A percentile compares a stretch with the other conserved stretches of the same genome.
Conservation (phyloP, 53 echinoderm and acorn worm genomes). For the Stichopus horrens region DNA sequence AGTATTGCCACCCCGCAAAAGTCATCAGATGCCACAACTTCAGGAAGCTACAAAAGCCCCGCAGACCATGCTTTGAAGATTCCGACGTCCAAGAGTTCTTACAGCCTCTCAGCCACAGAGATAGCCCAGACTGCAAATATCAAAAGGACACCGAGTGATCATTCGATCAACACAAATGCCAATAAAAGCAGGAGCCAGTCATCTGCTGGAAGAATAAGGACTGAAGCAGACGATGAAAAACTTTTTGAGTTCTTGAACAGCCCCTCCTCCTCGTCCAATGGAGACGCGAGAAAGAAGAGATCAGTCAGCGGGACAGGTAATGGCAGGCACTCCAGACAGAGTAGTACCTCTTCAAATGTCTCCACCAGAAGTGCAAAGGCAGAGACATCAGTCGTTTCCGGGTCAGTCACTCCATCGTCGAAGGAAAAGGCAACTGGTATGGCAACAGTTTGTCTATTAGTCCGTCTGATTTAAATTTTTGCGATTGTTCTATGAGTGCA, state of each 20-base stretch:
- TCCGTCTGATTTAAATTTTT: too few relatives aligned
- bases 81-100: slow-evolving; percentile 57
- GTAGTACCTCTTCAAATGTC: slow-evolving; percentile 88
- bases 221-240: slow-evolving; percentile 91
- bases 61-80: slow-evolving; percentile 20
- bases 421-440: slow-evolving; percentile 13
- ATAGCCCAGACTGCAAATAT: slow-evolving; percentile 90
- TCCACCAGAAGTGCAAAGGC: slow-evolving; percentile 81
- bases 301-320: slow-evolving; percentile 57
- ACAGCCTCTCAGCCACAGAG: slow-evolving; percentile 86
- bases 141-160: slow-evolving; percentile 82
- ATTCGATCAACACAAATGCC: slow-evolving; percentile 50
- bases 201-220: slow-evolving; percentile 51
- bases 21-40: slow-evolving; percentile 4
- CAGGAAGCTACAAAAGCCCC: not conserved
- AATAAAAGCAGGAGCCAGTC: slow-evolving; percentile 64
- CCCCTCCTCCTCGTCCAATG: slow-evolving; percentile 58
- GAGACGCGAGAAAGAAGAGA: slow-evolving; percentile 52
- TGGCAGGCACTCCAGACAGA: slow-evolving; percentile 87
- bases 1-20: slow-evolving; percentile 38
- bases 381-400: slow-evolving; percentile 52
- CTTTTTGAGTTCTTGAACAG: slow-evolving; percentile 95
- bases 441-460: not conserved
- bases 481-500: too few relatives aligned
- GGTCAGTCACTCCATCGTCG: not conserved